Conservation (phyloP, 2,113 vertebrate genomes). For the Tyto alba region DNA sequence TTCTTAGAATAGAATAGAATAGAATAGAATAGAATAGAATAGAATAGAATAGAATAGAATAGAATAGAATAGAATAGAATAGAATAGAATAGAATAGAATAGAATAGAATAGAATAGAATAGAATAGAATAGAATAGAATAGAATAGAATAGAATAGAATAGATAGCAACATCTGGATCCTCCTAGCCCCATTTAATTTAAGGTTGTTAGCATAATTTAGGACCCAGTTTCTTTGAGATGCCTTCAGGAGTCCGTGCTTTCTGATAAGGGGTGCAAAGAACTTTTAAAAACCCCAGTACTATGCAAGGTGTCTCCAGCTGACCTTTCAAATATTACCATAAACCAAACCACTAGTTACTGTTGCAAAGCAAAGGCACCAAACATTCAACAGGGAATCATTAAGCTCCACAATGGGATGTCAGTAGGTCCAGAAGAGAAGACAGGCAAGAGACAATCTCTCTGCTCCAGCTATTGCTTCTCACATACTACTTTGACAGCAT, state of each 20-base stretch:
- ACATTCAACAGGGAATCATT: not conserved
- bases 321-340: not conserved
- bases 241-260: not conserved
- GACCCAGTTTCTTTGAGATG: not conserved
- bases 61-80: not conserved
- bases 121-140: not conserved
- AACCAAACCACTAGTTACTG: not conserved
- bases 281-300: not conserved
- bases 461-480: conserved; percentile 15
- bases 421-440: not conserved
- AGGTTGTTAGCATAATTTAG: not conserved
- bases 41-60: not conserved
- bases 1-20: not conserved
- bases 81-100: too few species aligned
- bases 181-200: not conserved
- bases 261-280: not conserved
- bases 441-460: not conserved
- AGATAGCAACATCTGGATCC: not conserved
- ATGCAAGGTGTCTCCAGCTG: not conserved
- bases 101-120: not conserved
- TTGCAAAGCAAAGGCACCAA: not conserved
- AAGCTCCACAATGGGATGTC: not conserved
- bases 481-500: not conserved
- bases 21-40: not conserved
- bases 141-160: not conserved